Percentiles rank a stretch among this genome's conserved stretches.
phyloP scores from a whole-genome alignment of 1,140 invertebrate species.

The Paramacrobiotus metropolitanus region DNA sequence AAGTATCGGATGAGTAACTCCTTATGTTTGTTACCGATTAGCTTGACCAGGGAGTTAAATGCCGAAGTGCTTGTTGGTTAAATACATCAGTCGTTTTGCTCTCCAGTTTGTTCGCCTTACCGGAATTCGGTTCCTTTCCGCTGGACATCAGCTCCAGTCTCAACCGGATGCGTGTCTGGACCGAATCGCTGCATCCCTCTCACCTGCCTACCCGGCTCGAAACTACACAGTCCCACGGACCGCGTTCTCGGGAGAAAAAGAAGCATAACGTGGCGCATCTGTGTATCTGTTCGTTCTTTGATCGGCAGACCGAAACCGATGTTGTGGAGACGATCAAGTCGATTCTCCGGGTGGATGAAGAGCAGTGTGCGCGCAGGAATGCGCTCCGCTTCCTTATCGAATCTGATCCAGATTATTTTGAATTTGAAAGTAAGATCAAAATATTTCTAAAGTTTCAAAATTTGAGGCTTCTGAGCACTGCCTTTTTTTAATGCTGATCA shows the following conservation, averaged over 20 bases:
- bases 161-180: not conserved
- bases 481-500: no score
- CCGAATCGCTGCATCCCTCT: no score
- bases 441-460: no score
- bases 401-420: not conserved
- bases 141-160: not conserved
- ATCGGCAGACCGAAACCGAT: not conserved
- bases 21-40: no score
- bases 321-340: not conserved
- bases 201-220: no score
- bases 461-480: no score
- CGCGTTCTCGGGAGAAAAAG: not conserved
- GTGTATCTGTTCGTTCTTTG: not conserved
- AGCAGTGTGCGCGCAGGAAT: not conserved
- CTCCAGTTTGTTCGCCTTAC: not conserved
- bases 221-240: not conserved
- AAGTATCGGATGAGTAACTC: no score
- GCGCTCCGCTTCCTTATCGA: not conserved
- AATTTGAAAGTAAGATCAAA: not conserved
- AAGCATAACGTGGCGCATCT: not conserved
- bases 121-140: not conserved
- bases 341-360: not conserved
- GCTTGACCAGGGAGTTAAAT: no score
- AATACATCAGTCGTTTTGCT: no score
- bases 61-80: no score